These are phyloP conservation scores for Larimichthys crocea DNA, from an alignment of 2,113 vertebrate genomes.

Conservation along the genomic window DNA sequence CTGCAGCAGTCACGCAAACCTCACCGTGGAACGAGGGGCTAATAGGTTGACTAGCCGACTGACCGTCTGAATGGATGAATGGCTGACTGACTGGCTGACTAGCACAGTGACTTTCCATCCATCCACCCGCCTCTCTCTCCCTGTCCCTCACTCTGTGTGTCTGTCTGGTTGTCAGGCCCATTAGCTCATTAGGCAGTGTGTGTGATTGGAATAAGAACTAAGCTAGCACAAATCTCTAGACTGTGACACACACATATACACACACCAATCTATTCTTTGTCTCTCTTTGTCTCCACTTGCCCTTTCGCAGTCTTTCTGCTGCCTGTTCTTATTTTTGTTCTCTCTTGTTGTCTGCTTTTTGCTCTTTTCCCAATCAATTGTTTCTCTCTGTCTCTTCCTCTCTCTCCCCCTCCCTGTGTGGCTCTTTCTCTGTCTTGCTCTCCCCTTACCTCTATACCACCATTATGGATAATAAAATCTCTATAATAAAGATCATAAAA, in stretches of 20 bases:
- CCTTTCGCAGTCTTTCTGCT: conserved; percentile 59
- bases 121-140: conserved; percentile 36
- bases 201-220: conserved; percentile 82
- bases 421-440: background rate
- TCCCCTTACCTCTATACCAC: conserved; percentile 16
- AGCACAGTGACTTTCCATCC: conserved; percentile 67
- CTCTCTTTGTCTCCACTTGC: conserved; percentile 61
- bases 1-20: conserved; percentile 48
- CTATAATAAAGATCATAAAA: conserved; percentile 51
- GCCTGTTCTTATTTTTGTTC: conserved; percentile 41
- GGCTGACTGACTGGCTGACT: conserved; percentile 44
- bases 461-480: conserved; percentile 42
- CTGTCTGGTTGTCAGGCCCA: conserved; percentile 76
- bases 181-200: conserved; percentile 77
- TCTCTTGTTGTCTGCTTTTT: conserved; percentile 27
- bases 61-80: conserved; percentile 62
- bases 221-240: conserved; percentile 65
- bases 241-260: conserved; percentile 56
- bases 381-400: conserved; percentile 5
- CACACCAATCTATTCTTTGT: conserved; percentile 51
- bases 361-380: conserved; percentile 6
- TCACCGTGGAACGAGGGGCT: conserved; percentile 48
- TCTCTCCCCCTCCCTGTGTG: conserved; percentile 1
- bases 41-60: conserved; percentile 62
- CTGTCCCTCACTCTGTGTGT: conserved; percentile 68